Percentiles rank a stretch among this genome's conserved stretches.
Evolutionary conservation across 2,888 invertebrate species (phyloP).

Genomic region (Cantharis rufa): DNA sequence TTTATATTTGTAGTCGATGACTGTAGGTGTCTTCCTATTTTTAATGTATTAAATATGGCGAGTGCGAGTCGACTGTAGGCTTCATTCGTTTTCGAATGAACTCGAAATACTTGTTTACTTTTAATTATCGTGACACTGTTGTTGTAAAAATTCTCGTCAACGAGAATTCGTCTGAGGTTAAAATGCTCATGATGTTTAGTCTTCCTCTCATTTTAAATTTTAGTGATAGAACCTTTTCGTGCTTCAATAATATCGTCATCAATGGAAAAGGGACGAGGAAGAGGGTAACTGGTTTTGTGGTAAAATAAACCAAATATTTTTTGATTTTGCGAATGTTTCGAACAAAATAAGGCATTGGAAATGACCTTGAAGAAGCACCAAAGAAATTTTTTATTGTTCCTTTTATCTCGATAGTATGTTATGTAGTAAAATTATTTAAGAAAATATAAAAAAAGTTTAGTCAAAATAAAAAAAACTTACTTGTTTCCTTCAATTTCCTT

Average conservation of each 20-base stretch:
- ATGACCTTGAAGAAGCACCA: background rate
- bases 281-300: background rate
- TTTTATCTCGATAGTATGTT: background rate
- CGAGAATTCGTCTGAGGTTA: background rate
- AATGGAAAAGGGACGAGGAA: background rate
- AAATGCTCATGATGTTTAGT: background rate
- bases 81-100: background rate
- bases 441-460: background rate
- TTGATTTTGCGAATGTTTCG: background rate
- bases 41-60: background rate
- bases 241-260: background rate
- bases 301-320: no score
- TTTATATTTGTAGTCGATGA: slow-evolving; percentile 4
- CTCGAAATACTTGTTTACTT: background rate
- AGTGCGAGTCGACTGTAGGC: background rate
- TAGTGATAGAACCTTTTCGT: background rate
- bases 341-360: background rate
- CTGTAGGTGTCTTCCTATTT: slow-evolving; percentile 10
- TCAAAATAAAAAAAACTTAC: background rate
- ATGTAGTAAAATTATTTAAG: background rate
- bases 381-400: background rate
- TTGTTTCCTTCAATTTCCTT: no score
- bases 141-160: background rate
- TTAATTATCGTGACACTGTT: background rate
- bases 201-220: background rate